Conservation (phyloP, 2,113 vertebrate genomes). For the Psittacara wagleri region DNA sequence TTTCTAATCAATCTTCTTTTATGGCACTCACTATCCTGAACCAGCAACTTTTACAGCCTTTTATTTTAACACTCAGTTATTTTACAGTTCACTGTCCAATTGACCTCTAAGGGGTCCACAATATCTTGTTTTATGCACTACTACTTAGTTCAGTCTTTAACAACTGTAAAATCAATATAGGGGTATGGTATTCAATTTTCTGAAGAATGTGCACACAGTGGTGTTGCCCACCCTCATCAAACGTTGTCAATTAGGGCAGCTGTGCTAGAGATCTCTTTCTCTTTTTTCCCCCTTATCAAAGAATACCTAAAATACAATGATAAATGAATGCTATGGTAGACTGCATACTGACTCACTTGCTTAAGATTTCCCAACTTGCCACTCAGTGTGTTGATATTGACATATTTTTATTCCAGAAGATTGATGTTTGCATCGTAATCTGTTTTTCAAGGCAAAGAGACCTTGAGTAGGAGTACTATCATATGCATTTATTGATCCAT, state of each 20-base stretch:
- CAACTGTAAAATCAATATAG: constrained; percentile 25
- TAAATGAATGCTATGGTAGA: not conserved
- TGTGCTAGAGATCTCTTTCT: not conserved
- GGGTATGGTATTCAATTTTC: not conserved
- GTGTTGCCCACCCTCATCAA: not conserved
- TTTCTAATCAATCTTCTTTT: constrained; percentile 15
- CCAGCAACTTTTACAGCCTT: not conserved
- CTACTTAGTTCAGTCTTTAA: not conserved
- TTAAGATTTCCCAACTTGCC: not conserved
- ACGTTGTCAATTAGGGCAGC: not conserved
- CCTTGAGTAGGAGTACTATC: not conserved
- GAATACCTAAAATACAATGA: not conserved
- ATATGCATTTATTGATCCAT: not conserved
- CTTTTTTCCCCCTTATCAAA: fast-evolving
- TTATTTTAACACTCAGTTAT: not conserved
- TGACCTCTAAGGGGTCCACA: constrained; percentile 1
- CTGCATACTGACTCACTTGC: not conserved
- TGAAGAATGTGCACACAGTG: not conserved
- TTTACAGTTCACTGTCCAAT: constrained; percentile 18
- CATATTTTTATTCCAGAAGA: not conserved
- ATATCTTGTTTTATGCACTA: not conserved
- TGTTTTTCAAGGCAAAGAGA: not conserved
- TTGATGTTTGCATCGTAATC: not conserved
- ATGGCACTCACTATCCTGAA: not conserved
- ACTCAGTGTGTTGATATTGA: not conserved